Conservation (phyloP, 2,113 vertebrate genomes). For the Tinamus guttatus region DNA sequence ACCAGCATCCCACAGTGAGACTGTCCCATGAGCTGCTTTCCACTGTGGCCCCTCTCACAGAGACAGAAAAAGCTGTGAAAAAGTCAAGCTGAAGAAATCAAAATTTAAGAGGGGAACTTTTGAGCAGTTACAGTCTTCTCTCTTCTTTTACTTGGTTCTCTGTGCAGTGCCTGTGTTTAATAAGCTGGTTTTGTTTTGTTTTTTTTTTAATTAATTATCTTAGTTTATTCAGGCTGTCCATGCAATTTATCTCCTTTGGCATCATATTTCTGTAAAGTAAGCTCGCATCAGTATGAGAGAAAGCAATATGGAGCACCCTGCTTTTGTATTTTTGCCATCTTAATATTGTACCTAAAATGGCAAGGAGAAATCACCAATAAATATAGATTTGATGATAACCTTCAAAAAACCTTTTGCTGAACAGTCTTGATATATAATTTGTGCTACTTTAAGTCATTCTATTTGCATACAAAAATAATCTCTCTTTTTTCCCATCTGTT, state of each 20-base stretch:
- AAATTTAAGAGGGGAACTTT: not conserved
- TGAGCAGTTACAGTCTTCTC: not conserved
- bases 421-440: slow-evolving; percentile 15
- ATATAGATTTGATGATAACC: slow-evolving; percentile 41
- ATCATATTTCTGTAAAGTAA: not conserved
- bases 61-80: not conserved
- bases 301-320: not conserved
- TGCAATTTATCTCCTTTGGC: not conserved
- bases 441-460: slow-evolving; percentile 46
- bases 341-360: not conserved
- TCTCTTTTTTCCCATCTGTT: slow-evolving; percentile 58
- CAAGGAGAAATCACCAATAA: slow-evolving; percentile 44
- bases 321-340: not conserved
- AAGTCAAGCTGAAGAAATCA: not conserved
- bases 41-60: not conserved
- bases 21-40: not conserved
- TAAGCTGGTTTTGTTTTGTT: not conserved
- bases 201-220: not conserved
- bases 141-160: not conserved
- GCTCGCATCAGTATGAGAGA: not conserved
- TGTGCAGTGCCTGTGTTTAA: not conserved
- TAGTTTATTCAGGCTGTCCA: not conserved
- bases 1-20: not conserved
- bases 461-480: slow-evolving; percentile 67
- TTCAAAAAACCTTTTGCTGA: slow-evolving; percentile 38